Evolutionary conservation across 2,113 vertebrate species (phyloP), one percentile per base, ranked within the genome.

Genomic region (Anoura caudifer): DNA sequence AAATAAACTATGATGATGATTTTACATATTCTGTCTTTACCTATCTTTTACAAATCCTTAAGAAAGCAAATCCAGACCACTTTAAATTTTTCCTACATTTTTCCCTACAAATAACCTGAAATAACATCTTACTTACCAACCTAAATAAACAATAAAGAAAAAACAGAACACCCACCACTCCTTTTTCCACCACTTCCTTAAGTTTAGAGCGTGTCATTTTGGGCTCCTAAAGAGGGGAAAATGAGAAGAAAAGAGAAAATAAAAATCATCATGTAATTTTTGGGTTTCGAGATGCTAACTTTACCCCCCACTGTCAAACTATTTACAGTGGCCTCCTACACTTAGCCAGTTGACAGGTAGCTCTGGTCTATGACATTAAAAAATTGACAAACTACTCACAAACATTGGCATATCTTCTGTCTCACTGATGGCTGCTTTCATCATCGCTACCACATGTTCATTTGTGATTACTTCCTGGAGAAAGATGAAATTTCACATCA

Each of bases 151-250:
- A 69, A 73, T 43, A 93, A 77, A 85, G 33, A 69, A 72, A 80
- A 81, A 61, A 59, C 11, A 95, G 41, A 0, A 3, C 3, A 98
- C 99, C 98, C 73, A 99, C 99, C 99, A 99, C 99, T 95, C 99
- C 99, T 97, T 99, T 99, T 96, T 99, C 99, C 79, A 99, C 99
- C 8, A 99, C 99, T 84, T 99, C 99, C 94, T 99, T 99, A 81
- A 99, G 98, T 95, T 99, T 99, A 85, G 99, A 99, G n/a, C 99
- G 99, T 31, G 99, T 99, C 99, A 99, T 99, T 98, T 99, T 99
- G 38, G 99, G 99, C 83, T 99, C 99, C 99, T 99, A 95, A 77
- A 73, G 70, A 88, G 16, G 80, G 70, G 82, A 73, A 96, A 92
- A 90, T 1, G 31, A 36, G 22, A 97, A 28, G 87, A 85, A 61